Evolutionary conservation across 2,797 vertebrate genomes (phyloP).

Genomic region (Microctenopoma lineatum): DNA sequence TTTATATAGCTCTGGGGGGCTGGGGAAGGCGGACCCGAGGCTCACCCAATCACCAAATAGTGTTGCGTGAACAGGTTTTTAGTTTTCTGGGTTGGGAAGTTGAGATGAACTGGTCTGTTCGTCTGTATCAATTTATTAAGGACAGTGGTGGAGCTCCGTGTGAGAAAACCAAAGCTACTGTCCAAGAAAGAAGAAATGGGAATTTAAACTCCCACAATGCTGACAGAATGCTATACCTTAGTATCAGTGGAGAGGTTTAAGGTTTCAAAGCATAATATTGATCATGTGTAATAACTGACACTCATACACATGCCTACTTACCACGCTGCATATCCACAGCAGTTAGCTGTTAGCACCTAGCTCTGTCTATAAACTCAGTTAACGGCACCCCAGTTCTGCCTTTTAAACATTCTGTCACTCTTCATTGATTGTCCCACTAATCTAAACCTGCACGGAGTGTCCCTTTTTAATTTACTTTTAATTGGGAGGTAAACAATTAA

Average conservation of each 20-base stretch:
- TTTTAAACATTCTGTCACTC: no score
- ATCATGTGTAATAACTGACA: not conserved
- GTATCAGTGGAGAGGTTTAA: not conserved
- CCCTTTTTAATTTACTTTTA: not conserved
- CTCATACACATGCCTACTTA: not conserved
- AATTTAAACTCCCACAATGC: no score
- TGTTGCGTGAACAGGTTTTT: conserved; percentile 38
- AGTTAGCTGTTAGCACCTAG: not conserved
- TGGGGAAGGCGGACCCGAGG: conserved; percentile 64
- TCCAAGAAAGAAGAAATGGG: not conserved
- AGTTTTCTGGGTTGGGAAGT: conserved; percentile 23
- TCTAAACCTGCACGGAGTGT: not conserved
- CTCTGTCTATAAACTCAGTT: not conserved
- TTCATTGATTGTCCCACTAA: not conserved
- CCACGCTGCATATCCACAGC: not conserved
- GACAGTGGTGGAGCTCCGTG: not conserved
- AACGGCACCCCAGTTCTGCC: not conserved
- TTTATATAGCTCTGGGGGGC: conserved; percentile 83
- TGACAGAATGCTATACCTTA: no score
- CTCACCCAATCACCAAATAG: conserved; percentile 79
- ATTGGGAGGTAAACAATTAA: not conserved
- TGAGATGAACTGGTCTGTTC: conserved; percentile 28
- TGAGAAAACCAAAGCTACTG: not conserved
- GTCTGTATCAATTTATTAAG: not conserved
- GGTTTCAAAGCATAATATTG: not conserved